Evolutionary conservation across 2,888 invertebrate species (phyloP), one percentile per base, ranked within the genome.

Genomic region (Oscheius sp.): DNA sequence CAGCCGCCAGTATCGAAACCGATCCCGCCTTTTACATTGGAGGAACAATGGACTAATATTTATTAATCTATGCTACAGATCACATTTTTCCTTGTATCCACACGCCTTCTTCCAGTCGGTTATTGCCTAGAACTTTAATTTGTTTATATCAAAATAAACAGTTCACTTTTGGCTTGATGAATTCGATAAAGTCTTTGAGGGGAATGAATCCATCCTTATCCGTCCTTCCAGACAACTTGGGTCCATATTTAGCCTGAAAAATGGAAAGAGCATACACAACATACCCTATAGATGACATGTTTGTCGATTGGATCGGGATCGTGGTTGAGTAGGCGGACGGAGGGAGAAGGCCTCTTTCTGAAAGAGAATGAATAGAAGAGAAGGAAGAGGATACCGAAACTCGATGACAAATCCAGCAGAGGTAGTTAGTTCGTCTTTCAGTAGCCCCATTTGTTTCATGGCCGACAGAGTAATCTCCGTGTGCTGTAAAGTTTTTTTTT

Each of bases 301-400:
- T 56, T 54, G 33, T 76, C 76, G 26, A 76, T 64, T 22, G 73
- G 73, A 62, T 76, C 72, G n/a, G 76, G 76, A 38, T 76, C 76
- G 61, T 76, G 76, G 41, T 68, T 61, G 17, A 75, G 70, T 5
- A 74, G 33, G 22, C 75, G 64, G n/a, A 73, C 38, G 14, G 41
- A 45, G 9, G 65, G 56, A 24, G 26, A 5, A n/a, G 71, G 71
- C 0, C 20, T 50, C 14, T 17, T 24, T 59, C 69, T 69, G 59
- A 30, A 67, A 45, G 20, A n/a, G 20, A 14, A 45, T 8, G 20
- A 24, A 9, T 36, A 9, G 41, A 47, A 47, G 2, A 6, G 36
- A 41, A 41, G 41, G 41, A 41, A 2, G 14, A 41, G 4, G 3
- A 22, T 54, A 54, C 68, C 47, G 51, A 54, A 63, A 68, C 44